These are phyloP conservation scores for Menidia menidia DNA, from an alignment of 2,797 vertebrate species.

Conservation along the genomic window DNA sequence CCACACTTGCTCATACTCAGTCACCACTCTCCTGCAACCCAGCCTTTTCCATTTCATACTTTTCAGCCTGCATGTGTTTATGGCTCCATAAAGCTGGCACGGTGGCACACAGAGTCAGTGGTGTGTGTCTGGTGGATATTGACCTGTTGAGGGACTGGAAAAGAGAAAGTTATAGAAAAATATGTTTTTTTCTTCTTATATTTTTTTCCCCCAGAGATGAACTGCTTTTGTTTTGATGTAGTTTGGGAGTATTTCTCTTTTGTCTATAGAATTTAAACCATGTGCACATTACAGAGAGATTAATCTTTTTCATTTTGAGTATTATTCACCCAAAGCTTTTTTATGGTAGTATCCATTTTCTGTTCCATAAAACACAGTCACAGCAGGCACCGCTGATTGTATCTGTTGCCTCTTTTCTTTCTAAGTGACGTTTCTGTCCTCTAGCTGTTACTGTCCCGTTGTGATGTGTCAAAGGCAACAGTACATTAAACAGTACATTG, in stretches of 20 bases:
- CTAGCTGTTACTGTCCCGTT: slow-evolving; percentile 21
- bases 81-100: slow-evolving; percentile 63
- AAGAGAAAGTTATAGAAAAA: slow-evolving; percentile 16
- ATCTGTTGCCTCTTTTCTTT: slow-evolving; percentile 2
- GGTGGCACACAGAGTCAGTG: slow-evolving; percentile 52
- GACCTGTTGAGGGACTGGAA: slow-evolving; percentile 28
- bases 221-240: slow-evolving; percentile 9
- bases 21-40: slow-evolving; percentile 43
- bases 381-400: not conserved
- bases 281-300: not conserved
- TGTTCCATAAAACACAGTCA: not conserved
- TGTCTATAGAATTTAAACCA: not conserved
- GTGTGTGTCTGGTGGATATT: slow-evolving; percentile 60
- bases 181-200: slow-evolving; percentile 16
- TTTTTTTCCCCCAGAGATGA: slow-evolving; percentile 24
- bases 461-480: slow-evolving; percentile 42
- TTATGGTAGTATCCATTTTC: not conserved
- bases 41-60: slow-evolving; percentile 63
- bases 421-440: not conserved
- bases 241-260: slow-evolving; percentile 8
- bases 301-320: not conserved
- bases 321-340: not conserved
- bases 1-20: slow-evolving; percentile 48
- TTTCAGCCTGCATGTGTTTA: slow-evolving; percentile 52
- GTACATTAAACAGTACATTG: slow-evolving; percentile 4